Conservation (phyloP, 2,113 vertebrate species). For the Columba janthina region DNA sequence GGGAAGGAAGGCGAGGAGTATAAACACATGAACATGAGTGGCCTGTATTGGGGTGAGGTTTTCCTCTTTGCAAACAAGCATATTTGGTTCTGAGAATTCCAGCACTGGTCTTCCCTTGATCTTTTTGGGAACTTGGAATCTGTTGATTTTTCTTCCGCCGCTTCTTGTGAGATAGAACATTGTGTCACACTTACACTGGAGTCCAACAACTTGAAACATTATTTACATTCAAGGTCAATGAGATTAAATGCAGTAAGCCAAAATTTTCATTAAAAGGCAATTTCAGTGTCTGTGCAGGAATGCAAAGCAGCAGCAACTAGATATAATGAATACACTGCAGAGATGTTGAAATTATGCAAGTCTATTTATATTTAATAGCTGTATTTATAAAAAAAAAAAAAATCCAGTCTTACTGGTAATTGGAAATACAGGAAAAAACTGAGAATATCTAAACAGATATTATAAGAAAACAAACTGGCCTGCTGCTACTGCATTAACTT, state of each 20-base stretch:
- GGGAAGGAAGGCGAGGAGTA: neutral
- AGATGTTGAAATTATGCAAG: neutral
- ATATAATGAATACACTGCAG: neutral
- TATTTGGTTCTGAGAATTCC: neutral
- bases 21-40: neutral
- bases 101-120: neutral
- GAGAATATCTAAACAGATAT: neutral
- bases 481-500: neutral
- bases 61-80: neutral
- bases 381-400: neutral
- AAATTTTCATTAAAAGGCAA: slow-evolving; percentile 11
- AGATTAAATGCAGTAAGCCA: neutral
- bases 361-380: neutral
- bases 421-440: neutral
- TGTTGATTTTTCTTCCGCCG: neutral
- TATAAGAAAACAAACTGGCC: neutral
- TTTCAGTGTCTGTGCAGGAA: neutral
- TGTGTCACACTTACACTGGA: neutral
- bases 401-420: neutral
- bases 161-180: neutral
- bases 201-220: slow-evolving; percentile 12
- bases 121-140: neutral
- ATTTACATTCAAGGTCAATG: slow-evolving; percentile 37
- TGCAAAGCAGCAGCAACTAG: neutral
- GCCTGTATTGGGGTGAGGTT: neutral